Percentiles rank a stretch among this genome's conserved stretches.
phyloP scores from a whole-genome alignment of 2,888 invertebrate genomes.

The Parnassius orleans region DNA sequence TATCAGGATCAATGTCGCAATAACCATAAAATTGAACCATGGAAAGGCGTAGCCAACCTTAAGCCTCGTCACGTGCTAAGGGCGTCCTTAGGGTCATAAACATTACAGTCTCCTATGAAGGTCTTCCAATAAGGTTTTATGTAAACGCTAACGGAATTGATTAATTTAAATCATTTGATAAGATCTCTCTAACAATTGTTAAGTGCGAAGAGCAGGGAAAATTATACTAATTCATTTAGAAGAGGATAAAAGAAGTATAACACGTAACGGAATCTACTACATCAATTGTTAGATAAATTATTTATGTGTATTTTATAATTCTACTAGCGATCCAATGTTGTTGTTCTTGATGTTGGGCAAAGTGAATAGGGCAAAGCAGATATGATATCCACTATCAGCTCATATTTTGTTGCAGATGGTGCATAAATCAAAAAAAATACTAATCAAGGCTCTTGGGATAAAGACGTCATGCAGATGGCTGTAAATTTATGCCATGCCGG shows the following conservation, averaged over 20 bases:
- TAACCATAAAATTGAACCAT: conserved; percentile 59
- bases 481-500: too few species aligned
- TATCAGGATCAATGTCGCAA: conserved; percentile 51
- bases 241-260: conserved; percentile 19
- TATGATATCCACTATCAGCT: too few species aligned
- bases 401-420: too few species aligned
- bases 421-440: too few species aligned
- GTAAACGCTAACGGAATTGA: conserved; percentile 61
- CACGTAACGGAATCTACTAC: conserved; percentile 13
- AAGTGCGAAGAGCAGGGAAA: conserved; percentile 17
- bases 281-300: conserved; percentile 11
- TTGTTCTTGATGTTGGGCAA: too few species aligned
- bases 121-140: conserved; percentile 36
- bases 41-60: conserved; percentile 46
- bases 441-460: too few species aligned
- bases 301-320: background rate
- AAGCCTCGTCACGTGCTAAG: conserved; percentile 72
- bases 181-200: conserved; percentile 30
- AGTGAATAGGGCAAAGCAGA: too few species aligned
- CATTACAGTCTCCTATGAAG: conserved; percentile 35
- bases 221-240: conserved; percentile 7
- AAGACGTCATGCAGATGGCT: too few species aligned
- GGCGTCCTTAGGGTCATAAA: conserved; percentile 65
- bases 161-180: conserved; percentile 41
- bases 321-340: too few species aligned